Conservation (phyloP, 2,888 invertebrate species). For the Diloba caeruleocephala region DNA sequence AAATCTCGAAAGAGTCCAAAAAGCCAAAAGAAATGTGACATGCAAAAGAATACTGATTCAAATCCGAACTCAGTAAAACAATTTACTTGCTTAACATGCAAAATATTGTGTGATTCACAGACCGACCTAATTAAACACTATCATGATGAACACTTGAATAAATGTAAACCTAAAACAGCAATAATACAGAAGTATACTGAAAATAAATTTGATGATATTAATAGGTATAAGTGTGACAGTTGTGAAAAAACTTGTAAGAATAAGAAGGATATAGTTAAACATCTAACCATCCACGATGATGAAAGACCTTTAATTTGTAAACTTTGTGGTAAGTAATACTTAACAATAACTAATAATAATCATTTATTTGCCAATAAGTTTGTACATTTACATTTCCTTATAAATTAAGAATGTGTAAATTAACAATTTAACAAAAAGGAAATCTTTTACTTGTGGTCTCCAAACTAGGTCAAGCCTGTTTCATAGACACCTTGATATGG, state of each 20-base stretch:
- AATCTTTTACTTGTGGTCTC: too few relatives aligned
- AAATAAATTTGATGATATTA: conserved; percentile 34
- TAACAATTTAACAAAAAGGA: too few relatives aligned
- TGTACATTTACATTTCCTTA: too few relatives aligned
- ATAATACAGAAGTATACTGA: conserved; percentile 39
- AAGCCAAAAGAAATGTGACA: conserved; percentile 15
- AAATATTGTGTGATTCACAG: conserved; percentile 54
- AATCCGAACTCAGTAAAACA: conserved; percentile 16
- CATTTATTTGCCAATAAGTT: too few relatives aligned
- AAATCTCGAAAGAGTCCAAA: conserved; percentile 5
- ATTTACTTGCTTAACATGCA: conserved; percentile 68
- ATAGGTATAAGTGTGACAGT: conserved; percentile 64
- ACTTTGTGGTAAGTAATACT: conserved; percentile 74
- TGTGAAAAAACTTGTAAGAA: conserved; percentile 65
- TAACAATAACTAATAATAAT: neutral
- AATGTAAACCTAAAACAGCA: conserved; percentile 15
- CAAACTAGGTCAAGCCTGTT: too few relatives aligned
- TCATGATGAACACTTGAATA: conserved; percentile 49
- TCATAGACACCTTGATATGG: too few relatives aligned
- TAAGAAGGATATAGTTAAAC: conserved; percentile 63
- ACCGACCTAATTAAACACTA: conserved; percentile 67
- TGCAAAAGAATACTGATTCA: neutral
- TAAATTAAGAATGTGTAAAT: too few relatives aligned
- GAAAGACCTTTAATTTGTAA: conserved; percentile 76
- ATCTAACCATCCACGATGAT: conserved; percentile 63